Evolutionary conservation across 2,113 vertebrate genomes (phyloP).

Genomic region (Rhea americana): DNA sequence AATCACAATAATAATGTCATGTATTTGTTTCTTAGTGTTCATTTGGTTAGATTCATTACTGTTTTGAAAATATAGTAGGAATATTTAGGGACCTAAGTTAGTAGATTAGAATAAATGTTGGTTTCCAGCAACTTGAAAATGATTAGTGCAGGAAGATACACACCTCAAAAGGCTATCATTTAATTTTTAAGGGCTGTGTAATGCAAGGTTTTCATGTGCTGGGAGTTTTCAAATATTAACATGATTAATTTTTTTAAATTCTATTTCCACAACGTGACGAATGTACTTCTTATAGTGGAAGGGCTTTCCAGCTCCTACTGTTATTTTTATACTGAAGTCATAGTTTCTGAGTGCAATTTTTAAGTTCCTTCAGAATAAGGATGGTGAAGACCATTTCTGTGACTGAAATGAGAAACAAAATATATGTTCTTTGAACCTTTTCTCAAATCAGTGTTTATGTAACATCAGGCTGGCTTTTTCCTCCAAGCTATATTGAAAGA

Average conservation of each 20-base stretch:
- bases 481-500: not conserved
- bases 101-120: not conserved
- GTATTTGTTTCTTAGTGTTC: not conserved
- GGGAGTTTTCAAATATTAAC: not conserved
- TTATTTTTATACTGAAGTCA: not conserved
- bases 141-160: not conserved
- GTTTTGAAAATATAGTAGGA: conserved; percentile 1
- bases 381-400: not conserved
- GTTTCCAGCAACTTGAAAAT: not conserved
- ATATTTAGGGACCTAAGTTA: not conserved
- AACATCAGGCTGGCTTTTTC: not conserved
- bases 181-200: not conserved
- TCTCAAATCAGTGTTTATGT: not conserved
- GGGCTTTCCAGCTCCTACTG: not conserved
- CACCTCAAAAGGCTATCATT: not conserved
- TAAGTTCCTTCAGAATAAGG: not conserved
- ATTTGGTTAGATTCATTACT: not conserved
- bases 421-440: not conserved
- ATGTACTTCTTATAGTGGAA: not conserved
- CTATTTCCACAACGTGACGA: not conserved
- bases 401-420: not conserved
- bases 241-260: not conserved
- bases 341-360: not conserved
- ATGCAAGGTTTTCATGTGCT: not conserved
- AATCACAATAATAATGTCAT: not conserved